Evolutionary conservation across 2,113 vertebrate species (phyloP).

Genomic region (Hypanus sabinus): DNA sequence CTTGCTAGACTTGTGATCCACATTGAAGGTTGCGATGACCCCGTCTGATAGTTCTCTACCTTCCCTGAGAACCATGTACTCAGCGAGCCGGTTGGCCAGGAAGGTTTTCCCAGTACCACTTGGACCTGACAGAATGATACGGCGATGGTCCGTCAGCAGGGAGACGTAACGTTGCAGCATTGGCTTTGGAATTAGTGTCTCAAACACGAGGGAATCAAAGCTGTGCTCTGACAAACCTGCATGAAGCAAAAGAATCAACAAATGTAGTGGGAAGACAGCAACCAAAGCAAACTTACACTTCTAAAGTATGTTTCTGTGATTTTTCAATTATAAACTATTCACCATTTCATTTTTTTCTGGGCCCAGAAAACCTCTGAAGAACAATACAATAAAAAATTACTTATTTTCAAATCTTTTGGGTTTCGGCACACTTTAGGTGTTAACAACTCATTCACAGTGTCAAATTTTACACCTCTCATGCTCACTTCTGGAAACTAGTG

Average conservation of each 20-base stretch:
- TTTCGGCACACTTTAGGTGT: conserved; percentile 39
- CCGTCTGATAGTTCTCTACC: conserved; percentile 68
- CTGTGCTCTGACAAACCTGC: conserved; percentile 67
- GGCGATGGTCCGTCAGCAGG: conserved; percentile 77
- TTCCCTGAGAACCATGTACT: conserved; percentile 74
- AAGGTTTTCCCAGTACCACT: conserved; percentile 91
- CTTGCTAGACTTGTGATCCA: conserved; percentile 97
- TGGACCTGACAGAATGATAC: conserved; percentile 89
- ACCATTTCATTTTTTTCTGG: background rate
- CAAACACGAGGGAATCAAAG: conserved; percentile 84
- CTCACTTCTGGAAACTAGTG: background rate
- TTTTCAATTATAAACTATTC: background rate
- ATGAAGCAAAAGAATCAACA: background rate
- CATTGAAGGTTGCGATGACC: conserved; percentile 85
- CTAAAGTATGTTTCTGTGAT: too few relatives aligned
- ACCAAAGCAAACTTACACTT: background rate
- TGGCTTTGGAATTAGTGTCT: conserved; percentile 84
- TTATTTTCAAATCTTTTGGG: conserved; percentile 41
- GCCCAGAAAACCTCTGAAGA: background rate
- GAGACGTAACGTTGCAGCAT: conserved; percentile 90
- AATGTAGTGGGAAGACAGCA: background rate
- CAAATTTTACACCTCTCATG: background rate
- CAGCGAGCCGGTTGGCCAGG: conserved; percentile 80
- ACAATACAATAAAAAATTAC: conserved; percentile 24
- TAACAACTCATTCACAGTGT: background rate